These are phyloP conservation scores for Toxonevra muliebris DNA, from an alignment of 2,888 invertebrate species.

Conservation along the genomic window DNA sequence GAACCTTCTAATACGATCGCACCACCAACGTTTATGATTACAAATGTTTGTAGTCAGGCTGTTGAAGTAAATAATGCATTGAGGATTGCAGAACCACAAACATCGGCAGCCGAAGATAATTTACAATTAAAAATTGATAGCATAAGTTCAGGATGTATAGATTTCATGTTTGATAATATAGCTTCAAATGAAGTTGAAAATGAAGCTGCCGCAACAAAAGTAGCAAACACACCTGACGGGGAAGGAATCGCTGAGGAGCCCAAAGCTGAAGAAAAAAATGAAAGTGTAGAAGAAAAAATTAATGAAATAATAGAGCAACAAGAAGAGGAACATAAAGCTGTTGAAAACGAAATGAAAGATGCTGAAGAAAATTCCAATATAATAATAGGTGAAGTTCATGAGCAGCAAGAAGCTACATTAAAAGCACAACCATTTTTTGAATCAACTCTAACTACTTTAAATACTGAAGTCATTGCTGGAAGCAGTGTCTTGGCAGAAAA, in stretches of 20 bases:
- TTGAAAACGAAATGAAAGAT: neutral
- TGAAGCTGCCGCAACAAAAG: neutral
- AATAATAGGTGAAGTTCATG: constrained; percentile 1
- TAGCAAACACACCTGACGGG: too few relatives aligned
- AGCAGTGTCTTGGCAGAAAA: neutral
- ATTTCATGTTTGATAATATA: neutral
- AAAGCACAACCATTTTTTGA: constrained; percentile 31
- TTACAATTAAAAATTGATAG: neutral
- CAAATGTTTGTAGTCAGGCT: constrained; percentile 50
- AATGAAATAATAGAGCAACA: too few relatives aligned
- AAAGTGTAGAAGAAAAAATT: too few relatives aligned
- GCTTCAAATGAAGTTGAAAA: neutral
- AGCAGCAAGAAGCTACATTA: constrained; percentile 15
- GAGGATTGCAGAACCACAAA: too few relatives aligned
- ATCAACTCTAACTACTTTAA: neutral
- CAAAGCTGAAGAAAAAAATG: too few relatives aligned
- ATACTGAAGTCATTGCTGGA: neutral
- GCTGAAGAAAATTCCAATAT: neutral
- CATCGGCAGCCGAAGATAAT: neutral
- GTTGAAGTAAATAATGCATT: neutral
- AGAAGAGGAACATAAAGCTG: neutral
- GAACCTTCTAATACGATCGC: neutral
- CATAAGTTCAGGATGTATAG: neutral
- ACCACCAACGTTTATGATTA: constrained; percentile 46
- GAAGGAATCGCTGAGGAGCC: too few relatives aligned